phyloP scores from a whole-genome alignment of 2,888 invertebrate genomes.

The Papilio demoleus region DNA sequence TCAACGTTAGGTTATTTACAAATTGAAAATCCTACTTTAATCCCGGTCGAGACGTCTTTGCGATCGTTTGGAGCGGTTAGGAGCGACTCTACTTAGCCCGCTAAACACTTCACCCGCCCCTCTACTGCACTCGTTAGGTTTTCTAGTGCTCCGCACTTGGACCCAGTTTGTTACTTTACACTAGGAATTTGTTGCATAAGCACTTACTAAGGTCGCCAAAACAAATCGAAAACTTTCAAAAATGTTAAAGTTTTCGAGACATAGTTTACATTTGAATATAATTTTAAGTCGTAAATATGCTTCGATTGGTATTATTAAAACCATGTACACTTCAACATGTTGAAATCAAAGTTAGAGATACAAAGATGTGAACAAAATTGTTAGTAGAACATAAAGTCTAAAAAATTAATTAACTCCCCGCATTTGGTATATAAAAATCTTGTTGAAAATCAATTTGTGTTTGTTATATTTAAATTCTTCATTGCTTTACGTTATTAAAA shows the following conservation, averaged over 20 bases:
- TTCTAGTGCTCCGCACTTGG: slow-evolving; percentile 65
- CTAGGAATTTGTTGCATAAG: slow-evolving; percentile 28
- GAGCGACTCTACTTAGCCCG: slow-evolving; percentile 64
- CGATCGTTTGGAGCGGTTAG: slow-evolving; percentile 38
- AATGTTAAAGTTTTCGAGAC: neutral
- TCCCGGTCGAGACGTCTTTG: slow-evolving; percentile 22
- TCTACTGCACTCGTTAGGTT: slow-evolving; percentile 68
- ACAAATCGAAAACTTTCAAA: slow-evolving; percentile 31
- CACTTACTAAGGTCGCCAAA: neutral
- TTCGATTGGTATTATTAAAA: too few relatives aligned
- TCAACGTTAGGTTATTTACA: slow-evolving; percentile 21
- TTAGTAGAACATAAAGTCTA: too few relatives aligned
- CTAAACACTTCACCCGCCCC: slow-evolving; percentile 59
- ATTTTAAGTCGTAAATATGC: too few relatives aligned
- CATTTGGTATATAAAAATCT: too few relatives aligned
- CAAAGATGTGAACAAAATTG: too few relatives aligned
- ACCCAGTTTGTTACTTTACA: slow-evolving; percentile 65
- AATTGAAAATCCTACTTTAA: slow-evolving; percentile 27
- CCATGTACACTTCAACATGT: too few relatives aligned
- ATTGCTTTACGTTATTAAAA: neutral
- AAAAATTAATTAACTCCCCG: too few relatives aligned
- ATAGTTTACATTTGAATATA: neutral
- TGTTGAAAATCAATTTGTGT: too few relatives aligned
- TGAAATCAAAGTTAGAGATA: neutral
- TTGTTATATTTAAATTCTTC: too few relatives aligned